Evolutionary conservation across 1,140 invertebrate species (phyloP), one percentile per base, ranked within the genome.

Genomic region (Apis mellifera): DNA sequence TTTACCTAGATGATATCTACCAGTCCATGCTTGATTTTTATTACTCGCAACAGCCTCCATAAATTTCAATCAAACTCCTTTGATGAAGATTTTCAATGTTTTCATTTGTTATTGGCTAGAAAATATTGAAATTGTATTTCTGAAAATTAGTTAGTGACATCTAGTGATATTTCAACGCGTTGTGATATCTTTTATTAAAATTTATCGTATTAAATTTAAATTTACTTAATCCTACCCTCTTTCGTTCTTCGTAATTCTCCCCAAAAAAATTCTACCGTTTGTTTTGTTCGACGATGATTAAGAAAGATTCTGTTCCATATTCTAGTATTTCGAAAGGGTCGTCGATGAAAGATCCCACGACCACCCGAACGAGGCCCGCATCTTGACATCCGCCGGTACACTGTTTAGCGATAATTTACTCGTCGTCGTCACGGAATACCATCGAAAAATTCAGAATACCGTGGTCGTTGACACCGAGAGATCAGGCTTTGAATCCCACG

Each of bases 321-420:
- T 84, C 50, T 55, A 26, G 19, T 23, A 59, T 84, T 84, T 32
- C 8, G 59, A 73, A 26, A 48, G 59, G 76, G 48, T 32, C 52
- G 26, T 52, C 17, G 64, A 9, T 54, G 55, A 54, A 50, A 77
- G 77, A 88, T 90, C 89, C 84, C 88, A 90, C 89, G 86, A 89
- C 48, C 76, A 81, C 65, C 71, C 76, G 77, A 84, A 71, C 68
- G 68, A 71, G 42, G 60, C 92, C 92, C 92, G 92, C 91, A 93
- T 92, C 86, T 87, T 84, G 68, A 90, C 90, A 90, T 92, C 90
- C 92, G 92, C 70, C 82, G 79, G 77, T 89, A 69, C 75, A 72
- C 66, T 86, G 86, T 92, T 91, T 92, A 92, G 90, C 87, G 84
- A 88, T 91, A 92, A 93, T 93, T 93, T 91, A 92, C 89, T 90